phyloP scores from a whole-genome alignment of 2,113 vertebrate genomes.

The Cyprinus carpio region DNA sequence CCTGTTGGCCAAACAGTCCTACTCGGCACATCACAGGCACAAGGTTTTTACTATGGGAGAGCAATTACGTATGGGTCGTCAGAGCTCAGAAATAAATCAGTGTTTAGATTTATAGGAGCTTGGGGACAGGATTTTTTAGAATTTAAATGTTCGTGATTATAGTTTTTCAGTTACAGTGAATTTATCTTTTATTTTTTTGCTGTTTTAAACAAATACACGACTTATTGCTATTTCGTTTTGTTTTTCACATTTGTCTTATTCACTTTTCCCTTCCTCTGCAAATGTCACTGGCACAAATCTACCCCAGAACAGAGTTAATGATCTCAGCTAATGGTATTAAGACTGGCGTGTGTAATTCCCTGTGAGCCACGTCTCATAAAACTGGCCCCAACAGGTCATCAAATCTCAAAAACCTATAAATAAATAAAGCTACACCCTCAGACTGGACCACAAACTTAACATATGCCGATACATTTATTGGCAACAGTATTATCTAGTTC shows the following conservation, averaged over 20 bases:
- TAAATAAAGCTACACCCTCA: background rate
- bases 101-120: background rate
- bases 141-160: background rate
- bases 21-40: background rate
- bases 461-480: background rate
- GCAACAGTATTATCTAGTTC: background rate
- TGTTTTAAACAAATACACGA: background rate
- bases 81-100: slow-evolving; percentile 18
- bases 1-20: slow-evolving; percentile 14
- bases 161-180: background rate
- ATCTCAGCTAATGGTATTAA: background rate
- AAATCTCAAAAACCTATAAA: background rate
- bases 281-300: slow-evolving; percentile 25
- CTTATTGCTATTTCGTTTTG: background rate
- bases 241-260: slow-evolving; percentile 6
- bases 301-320: slow-evolving; percentile 11
- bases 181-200: too few species aligned
- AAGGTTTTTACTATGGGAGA: slow-evolving; percentile 3
- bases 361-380: slow-evolving; percentile 21
- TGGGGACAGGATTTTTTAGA: background rate
- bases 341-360: background rate
- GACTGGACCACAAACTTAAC: background rate
- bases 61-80: background rate
- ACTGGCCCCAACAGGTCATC: background rate
- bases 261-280: background rate